Percentiles rank a stretch among this genome's conserved stretches.
These are phyloP conservation scores for Drosophila lacicola DNA, from an alignment of 2,888 invertebrate genomes.

Conservation along the genomic window DNA sequence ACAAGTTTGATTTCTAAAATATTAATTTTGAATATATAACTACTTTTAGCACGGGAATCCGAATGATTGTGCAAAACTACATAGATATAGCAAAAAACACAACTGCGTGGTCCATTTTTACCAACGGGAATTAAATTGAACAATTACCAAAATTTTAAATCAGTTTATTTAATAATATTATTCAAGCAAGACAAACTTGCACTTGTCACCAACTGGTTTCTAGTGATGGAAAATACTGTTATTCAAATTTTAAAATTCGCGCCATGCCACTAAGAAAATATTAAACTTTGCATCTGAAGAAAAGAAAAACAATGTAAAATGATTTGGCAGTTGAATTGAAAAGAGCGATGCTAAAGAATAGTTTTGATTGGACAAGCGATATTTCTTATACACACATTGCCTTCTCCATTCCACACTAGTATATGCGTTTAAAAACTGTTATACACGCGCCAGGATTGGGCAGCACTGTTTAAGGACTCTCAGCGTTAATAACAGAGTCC, in stretches of 20 bases:
- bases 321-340: background rate
- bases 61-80: no score
- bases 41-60: no score
- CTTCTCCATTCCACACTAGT: background rate
- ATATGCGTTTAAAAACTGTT: conserved; percentile 40
- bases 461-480: conserved; percentile 37
- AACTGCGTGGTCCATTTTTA: no score
- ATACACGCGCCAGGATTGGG: conserved; percentile 48
- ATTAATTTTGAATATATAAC: no score
- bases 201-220: background rate
- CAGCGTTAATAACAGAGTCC: background rate
- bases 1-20: no score
- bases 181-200: no score
- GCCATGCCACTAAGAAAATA: background rate
- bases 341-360: background rate
- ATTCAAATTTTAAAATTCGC: background rate
- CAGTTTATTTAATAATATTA: no score
- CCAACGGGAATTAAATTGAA: no score
- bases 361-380: no score
- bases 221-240: conserved; percentile 11
- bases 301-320: background rate
- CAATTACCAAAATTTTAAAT: no score
- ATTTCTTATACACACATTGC: no score
- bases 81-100: no score
- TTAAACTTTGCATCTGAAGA: background rate